Evolutionary conservation across 2,113 vertebrate genomes (phyloP).

Genomic region (Holacanthus passer): DNA sequence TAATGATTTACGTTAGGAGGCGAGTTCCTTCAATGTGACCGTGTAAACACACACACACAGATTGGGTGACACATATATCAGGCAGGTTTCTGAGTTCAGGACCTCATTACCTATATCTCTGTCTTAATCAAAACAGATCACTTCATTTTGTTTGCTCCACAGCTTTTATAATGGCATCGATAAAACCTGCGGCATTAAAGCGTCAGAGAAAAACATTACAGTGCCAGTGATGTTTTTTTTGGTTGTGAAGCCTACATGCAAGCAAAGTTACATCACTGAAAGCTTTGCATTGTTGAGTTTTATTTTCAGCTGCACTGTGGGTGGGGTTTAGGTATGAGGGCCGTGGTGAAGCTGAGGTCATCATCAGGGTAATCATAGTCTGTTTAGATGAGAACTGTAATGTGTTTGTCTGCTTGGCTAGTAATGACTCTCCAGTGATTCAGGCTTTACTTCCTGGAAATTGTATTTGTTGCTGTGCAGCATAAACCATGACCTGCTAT

Average conservation of each 20-base stretch:
- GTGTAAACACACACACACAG: constrained; percentile 8
- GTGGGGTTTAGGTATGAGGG: neutral
- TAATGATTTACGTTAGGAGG: too few species aligned
- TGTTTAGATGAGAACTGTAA: constrained; percentile 18
- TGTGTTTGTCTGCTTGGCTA: neutral
- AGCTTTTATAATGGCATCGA: neutral
- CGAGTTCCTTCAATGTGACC: too few species aligned
- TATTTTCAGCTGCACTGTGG: neutral
- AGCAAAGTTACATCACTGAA: neutral
- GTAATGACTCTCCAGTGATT: constrained; percentile 13
- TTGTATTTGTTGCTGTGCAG: constrained; percentile 23
- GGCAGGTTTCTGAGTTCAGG: constrained; percentile 18
- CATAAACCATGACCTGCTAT: constrained; percentile 1
- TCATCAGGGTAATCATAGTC: neutral
- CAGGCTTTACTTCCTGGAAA: constrained; percentile 47
- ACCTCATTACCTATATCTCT: constrained; percentile 12
- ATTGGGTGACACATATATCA: constrained; percentile 37
- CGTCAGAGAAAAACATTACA: neutral
- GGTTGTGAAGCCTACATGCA: neutral
- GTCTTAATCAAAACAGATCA: neutral
- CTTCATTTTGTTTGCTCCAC: neutral
- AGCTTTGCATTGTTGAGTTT: neutral
- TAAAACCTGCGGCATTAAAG: neutral
- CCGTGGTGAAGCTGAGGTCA: constrained; percentile 10
- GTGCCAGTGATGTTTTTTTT: neutral